A percentile compares a stretch with the other conserved stretches of the same genome.
These are phyloP conservation scores for Napeogenes inachia DNA, from an alignment of 2,888 invertebrate species.

Conservation along the genomic window DNA sequence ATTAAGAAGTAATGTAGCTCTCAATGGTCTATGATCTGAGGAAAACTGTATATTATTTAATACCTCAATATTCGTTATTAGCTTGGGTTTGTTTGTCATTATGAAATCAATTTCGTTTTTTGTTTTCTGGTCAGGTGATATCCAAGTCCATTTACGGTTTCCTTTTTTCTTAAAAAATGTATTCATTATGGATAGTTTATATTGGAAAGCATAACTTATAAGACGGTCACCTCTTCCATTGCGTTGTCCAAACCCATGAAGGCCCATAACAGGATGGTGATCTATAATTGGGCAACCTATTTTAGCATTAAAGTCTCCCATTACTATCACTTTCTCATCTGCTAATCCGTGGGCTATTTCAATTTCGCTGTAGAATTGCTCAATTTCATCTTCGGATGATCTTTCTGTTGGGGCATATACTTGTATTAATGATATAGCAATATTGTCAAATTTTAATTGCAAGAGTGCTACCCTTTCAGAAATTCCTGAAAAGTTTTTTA, in stretches of 20 bases:
- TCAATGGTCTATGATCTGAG: too few species aligned
- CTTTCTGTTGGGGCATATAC: not conserved
- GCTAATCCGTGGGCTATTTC: not conserved
- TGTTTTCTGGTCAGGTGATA: not conserved
- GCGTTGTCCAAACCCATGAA: constrained; percentile 18
- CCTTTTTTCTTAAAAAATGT: constrained; percentile 17
- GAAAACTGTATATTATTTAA: too few species aligned
- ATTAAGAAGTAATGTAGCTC: too few species aligned
- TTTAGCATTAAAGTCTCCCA: constrained; percentile 1
- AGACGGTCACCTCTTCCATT: constrained; percentile 23
- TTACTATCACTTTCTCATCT: constrained; percentile 6
- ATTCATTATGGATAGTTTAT: constrained; percentile 26
- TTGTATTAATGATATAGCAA: constrained; percentile 12
- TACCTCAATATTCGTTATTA: too few species aligned
- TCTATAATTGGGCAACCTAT: constrained; percentile 7
- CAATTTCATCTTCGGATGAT: constrained; percentile 11
- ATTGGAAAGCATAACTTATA: constrained; percentile 21
- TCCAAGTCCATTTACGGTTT: constrained; percentile 14
- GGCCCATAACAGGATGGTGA: constrained; percentile 4
- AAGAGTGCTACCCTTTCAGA: too few species aligned
- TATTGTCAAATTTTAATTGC: too few species aligned
- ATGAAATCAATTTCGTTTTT: not conserved
- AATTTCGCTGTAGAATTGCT: constrained; percentile 12
- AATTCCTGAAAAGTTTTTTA: too few species aligned
- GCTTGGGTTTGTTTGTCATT: too few species aligned